Conservation (phyloP, 2,113 vertebrate genomes). For the Ctenodactylus gundi region DNA sequence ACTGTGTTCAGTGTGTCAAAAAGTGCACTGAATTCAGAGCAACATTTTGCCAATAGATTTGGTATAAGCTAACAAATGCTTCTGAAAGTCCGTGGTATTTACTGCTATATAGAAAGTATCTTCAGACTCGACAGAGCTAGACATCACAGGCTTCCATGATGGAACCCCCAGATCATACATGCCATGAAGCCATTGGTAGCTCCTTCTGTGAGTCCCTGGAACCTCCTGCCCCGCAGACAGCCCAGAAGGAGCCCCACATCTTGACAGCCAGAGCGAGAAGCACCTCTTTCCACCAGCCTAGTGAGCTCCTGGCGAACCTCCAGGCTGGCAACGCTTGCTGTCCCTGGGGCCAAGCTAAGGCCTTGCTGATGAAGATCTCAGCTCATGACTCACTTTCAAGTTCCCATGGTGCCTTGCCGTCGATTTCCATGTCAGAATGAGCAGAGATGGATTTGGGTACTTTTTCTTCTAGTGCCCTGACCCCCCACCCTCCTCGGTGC, state of each 20-base stretch:
- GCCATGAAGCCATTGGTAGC: not conserved
- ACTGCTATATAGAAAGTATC: not conserved
- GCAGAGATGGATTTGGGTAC: not conserved
- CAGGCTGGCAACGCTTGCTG: not conserved
- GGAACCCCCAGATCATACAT: not conserved
- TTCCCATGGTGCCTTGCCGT: not conserved
- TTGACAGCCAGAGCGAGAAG: not conserved
- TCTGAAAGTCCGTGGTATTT: not conserved
- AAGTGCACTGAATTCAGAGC: not conserved
- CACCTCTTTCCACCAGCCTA: not conserved
- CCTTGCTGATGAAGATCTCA: not conserved
- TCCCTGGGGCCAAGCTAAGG: not conserved
- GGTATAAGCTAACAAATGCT: not conserved
- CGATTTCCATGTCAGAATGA: slow-evolving; percentile 19
- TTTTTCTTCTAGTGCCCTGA: not conserved
- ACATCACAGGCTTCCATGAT: not conserved
- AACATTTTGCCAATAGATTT: not conserved
- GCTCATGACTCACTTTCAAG: not conserved
- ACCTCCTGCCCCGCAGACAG: not conserved
- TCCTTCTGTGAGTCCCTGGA: not conserved
- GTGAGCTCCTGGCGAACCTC: not conserved
- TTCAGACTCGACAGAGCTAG: not conserved
- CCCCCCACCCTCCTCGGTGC: too few species aligned
- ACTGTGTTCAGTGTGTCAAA: not conserved
- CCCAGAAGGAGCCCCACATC: not conserved